Percentiles rank a stretch among this genome's conserved stretches.
phyloP scores from a whole-genome alignment of 1,140 invertebrate species.

The Amphibalanus amphitrite region DNA sequence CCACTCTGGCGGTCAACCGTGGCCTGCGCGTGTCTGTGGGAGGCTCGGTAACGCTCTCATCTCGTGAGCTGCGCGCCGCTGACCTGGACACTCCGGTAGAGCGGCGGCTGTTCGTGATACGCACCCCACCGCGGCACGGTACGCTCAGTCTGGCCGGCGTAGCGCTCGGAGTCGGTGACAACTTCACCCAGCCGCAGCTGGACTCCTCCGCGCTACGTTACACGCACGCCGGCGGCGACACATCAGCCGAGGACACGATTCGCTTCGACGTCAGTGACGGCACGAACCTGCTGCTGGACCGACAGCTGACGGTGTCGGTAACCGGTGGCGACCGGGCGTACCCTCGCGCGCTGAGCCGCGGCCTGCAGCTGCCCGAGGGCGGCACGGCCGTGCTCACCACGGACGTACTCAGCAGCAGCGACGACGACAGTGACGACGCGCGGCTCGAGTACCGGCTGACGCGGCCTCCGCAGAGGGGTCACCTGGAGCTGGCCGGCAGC shows the following conservation, averaged over 20 bases:
- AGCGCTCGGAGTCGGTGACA: constrained; percentile 23
- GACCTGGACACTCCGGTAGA: constrained; percentile 27
- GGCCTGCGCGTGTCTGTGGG: constrained; percentile 27
- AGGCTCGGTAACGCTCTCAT: constrained; percentile 24
- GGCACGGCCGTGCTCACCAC: constrained; percentile 26
- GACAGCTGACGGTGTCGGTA: constrained; percentile 27
- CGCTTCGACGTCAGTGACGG: constrained; percentile 31
- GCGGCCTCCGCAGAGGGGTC: constrained; percentile 25
- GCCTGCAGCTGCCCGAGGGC: constrained; percentile 26
- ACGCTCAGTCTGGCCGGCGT: constrained; percentile 19
- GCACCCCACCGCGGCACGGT: constrained; percentile 24
- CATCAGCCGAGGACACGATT: constrained; percentile 26
- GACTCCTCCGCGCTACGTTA: constrained; percentile 25
- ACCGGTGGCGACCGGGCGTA: constrained; percentile 25
- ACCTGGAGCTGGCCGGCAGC: constrained; percentile 24
- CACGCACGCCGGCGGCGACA: constrained; percentile 22
- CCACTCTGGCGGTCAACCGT: constrained; percentile 26
- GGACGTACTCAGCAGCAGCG: constrained; percentile 25
- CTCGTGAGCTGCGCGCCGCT: constrained; percentile 24
- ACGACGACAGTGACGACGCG: constrained; percentile 25
- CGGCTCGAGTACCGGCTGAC: constrained; percentile 25
- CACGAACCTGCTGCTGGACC: constrained; percentile 26
- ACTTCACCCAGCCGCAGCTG: constrained; percentile 29
- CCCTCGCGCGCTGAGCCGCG: constrained; percentile 24
- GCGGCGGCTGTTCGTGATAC: constrained; percentile 24